Evolutionary conservation across 2,888 invertebrate species (phyloP).

Genomic region (Chesias legatella): DNA sequence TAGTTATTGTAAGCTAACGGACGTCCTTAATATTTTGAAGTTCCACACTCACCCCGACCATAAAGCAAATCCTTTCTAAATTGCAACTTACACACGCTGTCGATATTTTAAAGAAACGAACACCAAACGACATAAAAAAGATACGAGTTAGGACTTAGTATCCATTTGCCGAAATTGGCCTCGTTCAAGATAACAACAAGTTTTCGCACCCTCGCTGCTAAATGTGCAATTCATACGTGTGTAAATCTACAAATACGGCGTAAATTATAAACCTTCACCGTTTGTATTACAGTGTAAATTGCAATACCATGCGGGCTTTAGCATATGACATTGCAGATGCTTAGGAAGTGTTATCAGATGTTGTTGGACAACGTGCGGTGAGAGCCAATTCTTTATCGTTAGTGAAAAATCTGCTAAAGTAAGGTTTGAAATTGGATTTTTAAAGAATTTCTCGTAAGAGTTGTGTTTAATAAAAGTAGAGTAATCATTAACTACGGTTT

Average conservation of each 20-base stretch:
- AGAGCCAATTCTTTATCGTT: slow-evolving; percentile 52
- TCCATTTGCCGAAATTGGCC: slow-evolving; percentile 80
- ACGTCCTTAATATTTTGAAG: slow-evolving; percentile 23
- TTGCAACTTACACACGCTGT: slow-evolving; percentile 62
- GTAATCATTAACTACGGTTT: too few relatives aligned
- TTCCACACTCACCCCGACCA: slow-evolving; percentile 38
- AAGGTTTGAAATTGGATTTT: slow-evolving; percentile 20
- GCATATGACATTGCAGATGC: slow-evolving; percentile 67
- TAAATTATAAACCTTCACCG: slow-evolving; percentile 30
- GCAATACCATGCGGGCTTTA: slow-evolving; percentile 29
- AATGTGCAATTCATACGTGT: slow-evolving; percentile 78
- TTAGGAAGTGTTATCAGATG: slow-evolving; percentile 62
- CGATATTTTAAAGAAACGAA: slow-evolving; percentile 76
- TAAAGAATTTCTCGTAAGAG: neutral
- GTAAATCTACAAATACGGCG: slow-evolving; percentile 45
- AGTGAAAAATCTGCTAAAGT: slow-evolving; percentile 38
- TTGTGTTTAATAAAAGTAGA: too few relatives aligned
- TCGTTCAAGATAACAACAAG: slow-evolving; percentile 79
- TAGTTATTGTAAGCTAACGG: slow-evolving; percentile 26
- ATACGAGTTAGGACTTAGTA: slow-evolving; percentile 80
- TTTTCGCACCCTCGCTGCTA: slow-evolving; percentile 78
- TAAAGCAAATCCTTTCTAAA: slow-evolving; percentile 75
- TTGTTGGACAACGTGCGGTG: slow-evolving; percentile 59
- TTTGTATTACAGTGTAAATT: slow-evolving; percentile 28
- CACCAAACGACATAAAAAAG: slow-evolving; percentile 68